phyloP scores from a whole-genome alignment of 1,140 invertebrate species.

The Trichonephila clavipes region DNA sequence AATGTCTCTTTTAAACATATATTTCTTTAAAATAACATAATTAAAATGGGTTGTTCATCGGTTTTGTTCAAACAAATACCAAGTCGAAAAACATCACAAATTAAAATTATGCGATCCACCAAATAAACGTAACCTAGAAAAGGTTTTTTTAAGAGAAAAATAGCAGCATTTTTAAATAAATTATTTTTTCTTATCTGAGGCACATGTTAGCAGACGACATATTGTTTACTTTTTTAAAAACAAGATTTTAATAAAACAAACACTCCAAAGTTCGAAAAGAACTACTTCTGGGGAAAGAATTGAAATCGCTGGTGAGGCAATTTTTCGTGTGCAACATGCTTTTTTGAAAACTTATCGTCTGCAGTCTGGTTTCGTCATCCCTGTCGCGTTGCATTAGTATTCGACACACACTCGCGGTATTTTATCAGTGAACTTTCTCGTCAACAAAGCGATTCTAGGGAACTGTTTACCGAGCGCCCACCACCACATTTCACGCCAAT shows the following conservation, averaged over 20 bases:
- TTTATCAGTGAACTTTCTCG: slow-evolving; percentile 16
- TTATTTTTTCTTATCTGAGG: too few species aligned
- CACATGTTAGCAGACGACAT: too few species aligned
- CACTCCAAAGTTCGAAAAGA: slow-evolving; percentile 1
- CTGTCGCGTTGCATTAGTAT: slow-evolving; percentile 15
- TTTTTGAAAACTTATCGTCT: slow-evolving; percentile 61
- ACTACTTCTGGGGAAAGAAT: background rate
- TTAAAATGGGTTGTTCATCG: too few species aligned
- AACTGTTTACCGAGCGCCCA: slow-evolving; percentile 27
- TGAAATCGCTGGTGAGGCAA: background rate
- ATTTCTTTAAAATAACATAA: too few species aligned
- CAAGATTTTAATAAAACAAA: background rate
- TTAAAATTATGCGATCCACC: too few species aligned
- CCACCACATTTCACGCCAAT: background rate
- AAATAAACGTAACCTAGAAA: too few species aligned
- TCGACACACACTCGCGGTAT: slow-evolving; percentile 25
- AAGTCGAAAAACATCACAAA: too few species aligned
- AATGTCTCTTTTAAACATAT: too few species aligned
- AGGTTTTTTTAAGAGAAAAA: too few species aligned
- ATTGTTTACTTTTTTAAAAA: too few species aligned
- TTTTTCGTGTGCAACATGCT: slow-evolving; percentile 37
- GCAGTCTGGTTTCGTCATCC: slow-evolving; percentile 52
- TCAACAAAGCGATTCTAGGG: slow-evolving; percentile 24
- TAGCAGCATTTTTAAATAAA: too few species aligned
- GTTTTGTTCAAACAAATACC: too few species aligned